A percentile compares a stretch with the other conserved stretches of the same genome.
Evolutionary conservation across 2,888 invertebrate species (phyloP).

Genomic region (Synanthedon formicaeformis): DNA sequence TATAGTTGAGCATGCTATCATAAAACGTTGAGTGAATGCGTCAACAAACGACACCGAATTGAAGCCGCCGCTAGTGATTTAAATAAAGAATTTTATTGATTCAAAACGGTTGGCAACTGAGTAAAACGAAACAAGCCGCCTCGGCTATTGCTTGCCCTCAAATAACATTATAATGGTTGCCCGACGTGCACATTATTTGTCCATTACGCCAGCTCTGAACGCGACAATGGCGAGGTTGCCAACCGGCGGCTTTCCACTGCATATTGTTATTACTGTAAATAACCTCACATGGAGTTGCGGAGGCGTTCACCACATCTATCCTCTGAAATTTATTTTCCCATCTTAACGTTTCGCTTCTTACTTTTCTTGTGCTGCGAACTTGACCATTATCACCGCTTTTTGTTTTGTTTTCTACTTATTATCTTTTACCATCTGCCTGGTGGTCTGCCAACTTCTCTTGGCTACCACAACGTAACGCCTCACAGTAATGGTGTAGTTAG

Average conservation of each 20-base stretch:
- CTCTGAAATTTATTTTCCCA: neutral
- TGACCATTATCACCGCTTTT: neutral
- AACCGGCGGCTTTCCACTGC: neutral
- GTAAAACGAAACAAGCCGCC: slow-evolving; percentile 19
- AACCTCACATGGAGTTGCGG: neutral
- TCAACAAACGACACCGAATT: neutral
- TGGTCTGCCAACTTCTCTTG: slow-evolving; percentile 29
- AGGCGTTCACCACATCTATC: neutral
- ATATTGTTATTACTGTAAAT: slow-evolving; percentile 2
- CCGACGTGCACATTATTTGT: slow-evolving; percentile 54
- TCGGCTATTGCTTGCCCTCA: slow-evolving; percentile 43
- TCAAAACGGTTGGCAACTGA: slow-evolving; percentile 18
- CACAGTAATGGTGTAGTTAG: slow-evolving; percentile 13
- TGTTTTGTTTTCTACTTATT: neutral
- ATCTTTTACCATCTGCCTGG: slow-evolving; percentile 1
- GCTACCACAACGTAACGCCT: slow-evolving; percentile 24
- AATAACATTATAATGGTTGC: slow-evolving; percentile 58
- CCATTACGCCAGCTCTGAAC: slow-evolving; percentile 34
- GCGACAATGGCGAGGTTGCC: slow-evolving; percentile 5
- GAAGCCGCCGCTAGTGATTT: slow-evolving; percentile 9
- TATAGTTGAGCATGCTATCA: neutral
- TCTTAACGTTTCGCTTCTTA: neutral
- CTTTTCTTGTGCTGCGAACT: neutral
- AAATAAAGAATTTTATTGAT: slow-evolving; percentile 9
- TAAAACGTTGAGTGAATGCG: neutral